These are phyloP conservation scores for Dioctria linearis DNA, from an alignment of 2,888 invertebrate species.

Conservation along the genomic window DNA sequence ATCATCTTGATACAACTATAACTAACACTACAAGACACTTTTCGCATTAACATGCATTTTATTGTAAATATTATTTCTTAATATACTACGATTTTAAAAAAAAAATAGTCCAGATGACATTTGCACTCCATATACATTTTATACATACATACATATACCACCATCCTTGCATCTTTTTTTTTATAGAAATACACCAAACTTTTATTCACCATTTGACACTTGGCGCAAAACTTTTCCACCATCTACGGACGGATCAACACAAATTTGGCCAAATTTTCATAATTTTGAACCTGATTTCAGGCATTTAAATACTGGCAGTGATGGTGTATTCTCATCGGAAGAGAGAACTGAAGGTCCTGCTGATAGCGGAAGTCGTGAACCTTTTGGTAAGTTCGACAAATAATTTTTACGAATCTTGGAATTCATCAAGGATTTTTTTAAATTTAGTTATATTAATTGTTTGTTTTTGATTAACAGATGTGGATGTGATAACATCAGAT, in stretches of 20 bases:
- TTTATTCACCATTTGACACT: conserved; percentile 57
- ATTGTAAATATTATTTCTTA: not conserved
- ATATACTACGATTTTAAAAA: too few relatives aligned
- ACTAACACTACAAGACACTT: too few relatives aligned
- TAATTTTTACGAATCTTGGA: conserved; percentile 4
- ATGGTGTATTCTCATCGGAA: conserved; percentile 51
- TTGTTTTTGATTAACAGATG: conserved; percentile 61
- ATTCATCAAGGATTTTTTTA: not conserved
- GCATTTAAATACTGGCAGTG: conserved; percentile 35
- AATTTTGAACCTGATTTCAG: conserved; percentile 58
- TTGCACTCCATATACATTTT: not conserved
- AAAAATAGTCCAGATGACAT: too few relatives aligned
- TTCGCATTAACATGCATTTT: not conserved
- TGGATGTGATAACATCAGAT: conserved; percentile 66
- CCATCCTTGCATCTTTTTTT: conserved; percentile 38
- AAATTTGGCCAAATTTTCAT: conserved; percentile 57
- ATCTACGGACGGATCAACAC: conserved; percentile 45
- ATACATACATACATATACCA: conserved; percentile 25
- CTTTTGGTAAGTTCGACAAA: conserved; percentile 54
- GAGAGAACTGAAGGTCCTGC: conserved; percentile 52
- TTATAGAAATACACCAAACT: conserved; percentile 41
- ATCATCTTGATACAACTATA: too few relatives aligned
- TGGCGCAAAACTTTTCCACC: conserved; percentile 57
- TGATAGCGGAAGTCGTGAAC: conserved; percentile 40
- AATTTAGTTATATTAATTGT: not conserved